Evolutionary conservation across 2,888 invertebrate species (phyloP).

Genomic region (Leucozona laternaria): DNA sequence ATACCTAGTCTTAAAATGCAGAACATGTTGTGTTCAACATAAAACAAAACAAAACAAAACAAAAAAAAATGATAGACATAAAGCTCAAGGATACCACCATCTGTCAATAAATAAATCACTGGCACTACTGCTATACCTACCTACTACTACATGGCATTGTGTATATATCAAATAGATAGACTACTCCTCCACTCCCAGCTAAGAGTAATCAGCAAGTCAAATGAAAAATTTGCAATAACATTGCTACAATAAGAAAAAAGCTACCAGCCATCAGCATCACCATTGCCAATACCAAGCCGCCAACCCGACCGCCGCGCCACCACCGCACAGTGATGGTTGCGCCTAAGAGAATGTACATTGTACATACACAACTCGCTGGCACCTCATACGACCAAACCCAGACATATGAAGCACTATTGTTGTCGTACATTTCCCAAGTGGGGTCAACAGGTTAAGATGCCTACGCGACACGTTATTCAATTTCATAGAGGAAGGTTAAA

Average conservation of each 20-base stretch:
- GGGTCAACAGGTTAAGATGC: slow-evolving; percentile 56
- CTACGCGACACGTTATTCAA: slow-evolving; percentile 35
- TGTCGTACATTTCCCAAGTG: slow-evolving; percentile 9
- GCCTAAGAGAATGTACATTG: slow-evolving; percentile 32
- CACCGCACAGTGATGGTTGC: slow-evolving; percentile 1
- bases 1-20: slow-evolving; percentile 18
- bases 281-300: not conserved
- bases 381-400: slow-evolving; percentile 28
- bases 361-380: not conserved
- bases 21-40: slow-evolving; percentile 1
- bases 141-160: not conserved
- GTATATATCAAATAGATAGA: not conserved
- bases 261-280: not conserved
- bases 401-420: slow-evolving; percentile 14
- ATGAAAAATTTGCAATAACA: slow-evolving; percentile 17
- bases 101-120: slow-evolving; percentile 51
- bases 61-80: slow-evolving; percentile 31
- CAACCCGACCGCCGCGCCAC: too few relatives aligned
- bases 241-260: slow-evolving; percentile 13
- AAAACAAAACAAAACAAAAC: slow-evolving; percentile 8
- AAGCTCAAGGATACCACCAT: slow-evolving; percentile 58
- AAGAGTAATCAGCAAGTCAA: slow-evolving; percentile 11
- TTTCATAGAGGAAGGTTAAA: slow-evolving; percentile 8
- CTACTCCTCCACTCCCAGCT: not conserved
- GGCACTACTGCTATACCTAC: not conserved